A percentile compares a stretch with the other conserved stretches of the same genome.
Conservation (phyloP, 2,888 invertebrate genomes). For the Syritta pipiens region DNA sequence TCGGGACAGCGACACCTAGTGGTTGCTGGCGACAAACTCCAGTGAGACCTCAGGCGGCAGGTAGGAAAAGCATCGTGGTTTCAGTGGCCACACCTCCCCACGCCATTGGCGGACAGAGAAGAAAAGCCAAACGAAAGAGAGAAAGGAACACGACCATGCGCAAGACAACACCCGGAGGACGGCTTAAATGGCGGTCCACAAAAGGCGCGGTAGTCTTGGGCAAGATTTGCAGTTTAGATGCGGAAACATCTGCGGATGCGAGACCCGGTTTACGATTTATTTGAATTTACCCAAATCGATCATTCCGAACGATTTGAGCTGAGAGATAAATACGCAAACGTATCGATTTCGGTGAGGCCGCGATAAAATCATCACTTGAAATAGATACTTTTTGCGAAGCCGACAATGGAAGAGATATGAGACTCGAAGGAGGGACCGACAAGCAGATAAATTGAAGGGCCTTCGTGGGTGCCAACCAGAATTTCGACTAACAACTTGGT, state of each 20-base stretch:
- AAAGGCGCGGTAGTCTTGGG: no score
- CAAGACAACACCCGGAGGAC: no score
- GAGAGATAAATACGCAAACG: slow-evolving; percentile 4
- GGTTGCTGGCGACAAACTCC: no score
- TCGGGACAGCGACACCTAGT: no score
- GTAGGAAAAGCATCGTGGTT: neutral
- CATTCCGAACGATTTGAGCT: slow-evolving; percentile 53
- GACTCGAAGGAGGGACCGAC: no score
- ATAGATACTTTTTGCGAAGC: slow-evolving; percentile 29
- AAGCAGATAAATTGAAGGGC: no score
- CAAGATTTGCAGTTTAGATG: no score
- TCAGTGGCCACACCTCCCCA: slow-evolving; percentile 33
- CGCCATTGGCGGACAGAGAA: slow-evolving; percentile 16
- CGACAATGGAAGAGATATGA: no score
- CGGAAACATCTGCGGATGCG: neutral
- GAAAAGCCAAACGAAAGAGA: neutral
- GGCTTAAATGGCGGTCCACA: neutral
- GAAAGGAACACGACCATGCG: no score
- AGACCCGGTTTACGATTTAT: neutral
- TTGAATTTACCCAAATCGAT: slow-evolving; percentile 41
- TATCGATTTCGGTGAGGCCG: slow-evolving; percentile 46
- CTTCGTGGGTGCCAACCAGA: no score
- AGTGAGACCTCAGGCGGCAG: no score
- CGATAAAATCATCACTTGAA: slow-evolving; percentile 35
- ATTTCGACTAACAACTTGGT: no score